Conservation (phyloP, 2,113 vertebrate genomes). For the Lepidothrix coronata region DNA sequence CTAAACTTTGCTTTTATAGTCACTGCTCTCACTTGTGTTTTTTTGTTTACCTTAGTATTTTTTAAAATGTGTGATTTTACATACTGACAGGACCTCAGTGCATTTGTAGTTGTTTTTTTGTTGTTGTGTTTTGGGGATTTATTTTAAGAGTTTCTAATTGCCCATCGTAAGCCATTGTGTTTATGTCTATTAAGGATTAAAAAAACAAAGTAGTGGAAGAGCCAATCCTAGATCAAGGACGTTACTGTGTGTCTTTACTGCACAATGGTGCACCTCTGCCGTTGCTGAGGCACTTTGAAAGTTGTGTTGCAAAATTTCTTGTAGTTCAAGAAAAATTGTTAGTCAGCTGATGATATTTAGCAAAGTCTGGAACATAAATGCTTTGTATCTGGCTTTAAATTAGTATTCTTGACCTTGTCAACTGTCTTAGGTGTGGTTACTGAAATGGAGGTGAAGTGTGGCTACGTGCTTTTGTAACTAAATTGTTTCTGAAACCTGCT, state of each 20-base stretch:
- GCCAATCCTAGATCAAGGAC: accelerated
- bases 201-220: neutral
- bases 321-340: neutral
- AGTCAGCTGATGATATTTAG: neutral
- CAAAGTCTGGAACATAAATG: neutral
- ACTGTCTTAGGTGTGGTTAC: neutral
- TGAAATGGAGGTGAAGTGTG: neutral
- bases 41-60: neutral
- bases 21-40: neutral
- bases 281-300: neutral
- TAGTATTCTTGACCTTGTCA: neutral
- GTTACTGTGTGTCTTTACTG: neutral
- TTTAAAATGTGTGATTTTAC: neutral
- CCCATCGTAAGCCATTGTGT: neutral
- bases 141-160: neutral
- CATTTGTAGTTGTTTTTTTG: neutral
- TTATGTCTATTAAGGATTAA: neutral
- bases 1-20: neutral
- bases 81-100: neutral
- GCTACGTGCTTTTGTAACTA: neutral
- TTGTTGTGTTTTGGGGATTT: neutral
- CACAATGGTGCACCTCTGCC: accelerated
- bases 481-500: conserved; percentile 13
- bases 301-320: neutral
- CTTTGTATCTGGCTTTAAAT: neutral